Percentiles rank a stretch among this genome's conserved stretches.
Conservation (phyloP, 1,140 invertebrate genomes). For the Halyomorpha halys region DNA sequence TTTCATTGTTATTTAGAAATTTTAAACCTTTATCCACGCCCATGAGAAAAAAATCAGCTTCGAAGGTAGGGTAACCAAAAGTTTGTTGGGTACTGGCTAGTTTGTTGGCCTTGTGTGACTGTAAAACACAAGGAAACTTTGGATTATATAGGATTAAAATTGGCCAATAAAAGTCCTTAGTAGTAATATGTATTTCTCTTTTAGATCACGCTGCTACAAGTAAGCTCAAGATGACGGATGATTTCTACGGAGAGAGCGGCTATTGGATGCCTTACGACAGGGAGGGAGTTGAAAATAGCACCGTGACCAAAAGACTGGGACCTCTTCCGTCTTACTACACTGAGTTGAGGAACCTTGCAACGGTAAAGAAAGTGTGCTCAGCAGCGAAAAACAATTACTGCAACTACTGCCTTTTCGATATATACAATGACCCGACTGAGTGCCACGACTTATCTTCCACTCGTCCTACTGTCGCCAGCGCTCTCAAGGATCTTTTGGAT, state of each 20-base stretch:
- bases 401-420: conserved; percentile 13
- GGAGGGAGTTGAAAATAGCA: no score
- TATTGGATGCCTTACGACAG: no score
- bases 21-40: no score
- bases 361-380: background rate
- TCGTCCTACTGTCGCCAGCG: background rate
- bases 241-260: background rate
- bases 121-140: no score
- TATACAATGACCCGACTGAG: conserved; percentile 2
- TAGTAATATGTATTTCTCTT: background rate
- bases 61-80: no score
- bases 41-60: no score
- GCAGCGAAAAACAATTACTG: background rate
- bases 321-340: background rate
- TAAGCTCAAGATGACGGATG: background rate
- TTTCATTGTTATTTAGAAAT: no score
- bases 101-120: no score
- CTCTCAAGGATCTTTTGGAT: background rate
- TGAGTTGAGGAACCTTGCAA: background rate
- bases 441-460: background rate
- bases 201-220: background rate
- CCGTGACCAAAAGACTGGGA: no score
- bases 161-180: no score
- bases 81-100: no score
- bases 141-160: no score